phyloP scores from a whole-genome alignment of 2,888 invertebrate genomes.

The Oxystoma pomonae region DNA sequence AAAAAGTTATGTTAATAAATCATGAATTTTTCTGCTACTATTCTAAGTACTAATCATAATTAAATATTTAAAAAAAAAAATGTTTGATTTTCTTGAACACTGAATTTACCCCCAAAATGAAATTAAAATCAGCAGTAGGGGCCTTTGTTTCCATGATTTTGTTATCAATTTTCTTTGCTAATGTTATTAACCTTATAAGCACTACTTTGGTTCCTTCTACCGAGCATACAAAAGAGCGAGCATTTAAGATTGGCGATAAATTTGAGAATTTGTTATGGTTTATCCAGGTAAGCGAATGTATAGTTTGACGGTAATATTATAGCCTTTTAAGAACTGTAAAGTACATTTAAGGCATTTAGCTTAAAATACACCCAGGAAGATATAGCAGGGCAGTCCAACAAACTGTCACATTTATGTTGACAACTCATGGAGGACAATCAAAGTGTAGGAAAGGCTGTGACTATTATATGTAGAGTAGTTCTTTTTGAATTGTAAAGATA shows the following conservation, averaged over 20 bases:
- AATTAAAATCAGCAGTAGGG: slow-evolving; percentile 57
- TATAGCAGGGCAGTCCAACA: too few species aligned
- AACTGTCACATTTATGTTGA: too few species aligned
- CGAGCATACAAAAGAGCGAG: slow-evolving; percentile 27
- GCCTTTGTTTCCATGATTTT: slow-evolving; percentile 59
- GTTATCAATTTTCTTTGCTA: slow-evolving; percentile 62
- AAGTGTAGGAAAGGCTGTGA: too few species aligned
- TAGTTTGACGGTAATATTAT: too few species aligned
- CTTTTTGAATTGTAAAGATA: too few species aligned
- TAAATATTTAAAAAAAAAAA: too few species aligned
- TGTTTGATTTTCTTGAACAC: too few species aligned
- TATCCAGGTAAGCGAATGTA: slow-evolving; percentile 75
- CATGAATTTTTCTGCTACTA: neutral
- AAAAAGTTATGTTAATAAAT: neutral
- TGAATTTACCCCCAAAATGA: neutral
- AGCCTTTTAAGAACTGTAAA: too few species aligned
- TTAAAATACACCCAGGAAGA: too few species aligned
- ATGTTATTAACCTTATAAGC: slow-evolving; percentile 63
- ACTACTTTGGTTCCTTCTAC: slow-evolving; percentile 48
- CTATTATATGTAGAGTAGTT: too few species aligned
- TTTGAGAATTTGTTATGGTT: slow-evolving; percentile 68
- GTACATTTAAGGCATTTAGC: too few species aligned
- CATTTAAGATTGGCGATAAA: slow-evolving; percentile 55
- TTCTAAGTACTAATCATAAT: neutral
- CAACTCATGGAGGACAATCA: too few species aligned